Conservation (phyloP, 2,113 vertebrate genomes). For the Triplophysa tibetana region DNA sequence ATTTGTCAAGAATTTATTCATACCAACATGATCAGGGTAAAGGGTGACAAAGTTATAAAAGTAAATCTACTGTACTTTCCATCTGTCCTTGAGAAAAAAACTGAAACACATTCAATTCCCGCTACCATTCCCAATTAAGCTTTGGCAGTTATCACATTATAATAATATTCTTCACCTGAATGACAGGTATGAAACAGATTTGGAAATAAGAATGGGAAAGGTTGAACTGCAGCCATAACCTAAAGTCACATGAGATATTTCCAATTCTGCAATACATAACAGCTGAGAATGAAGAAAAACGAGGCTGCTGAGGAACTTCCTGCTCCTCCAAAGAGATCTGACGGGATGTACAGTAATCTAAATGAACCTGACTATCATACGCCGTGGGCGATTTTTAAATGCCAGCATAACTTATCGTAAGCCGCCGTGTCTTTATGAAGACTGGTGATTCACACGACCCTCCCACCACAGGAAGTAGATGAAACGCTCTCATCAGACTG, state of each 20-base stretch:
- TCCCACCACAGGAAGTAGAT: conserved; percentile 45
- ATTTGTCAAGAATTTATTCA: too few relatives aligned
- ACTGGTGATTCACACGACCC: conserved; percentile 57
- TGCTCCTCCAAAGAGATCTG: conserved; percentile 62
- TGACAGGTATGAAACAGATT: not conserved
- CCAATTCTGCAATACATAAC: conserved; percentile 49
- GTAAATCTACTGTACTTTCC: too few relatives aligned
- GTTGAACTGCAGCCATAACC: not conserved
- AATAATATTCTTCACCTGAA: not conserved
- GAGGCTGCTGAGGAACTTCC: conserved; percentile 63
- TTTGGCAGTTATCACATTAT: too few relatives aligned
- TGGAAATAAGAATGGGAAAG: not conserved
- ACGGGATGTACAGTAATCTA: conserved; percentile 66
- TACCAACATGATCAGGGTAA: too few relatives aligned
- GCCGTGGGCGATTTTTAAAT: conserved; percentile 61
- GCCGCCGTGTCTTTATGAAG: conserved; percentile 53
- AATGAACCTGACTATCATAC: conserved; percentile 70
- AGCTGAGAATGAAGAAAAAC: conserved; percentile 56
- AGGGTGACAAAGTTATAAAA: too few relatives aligned
- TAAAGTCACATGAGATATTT: not conserved
- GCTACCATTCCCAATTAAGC: too few relatives aligned
- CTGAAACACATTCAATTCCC: too few relatives aligned
- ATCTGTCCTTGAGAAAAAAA: too few relatives aligned
- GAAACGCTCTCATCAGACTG: conserved; percentile 30
- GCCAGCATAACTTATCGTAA: conserved; percentile 62